phyloP scores from a whole-genome alignment of 2,888 invertebrate genomes.

The Pristionchus exspectatus region DNA sequence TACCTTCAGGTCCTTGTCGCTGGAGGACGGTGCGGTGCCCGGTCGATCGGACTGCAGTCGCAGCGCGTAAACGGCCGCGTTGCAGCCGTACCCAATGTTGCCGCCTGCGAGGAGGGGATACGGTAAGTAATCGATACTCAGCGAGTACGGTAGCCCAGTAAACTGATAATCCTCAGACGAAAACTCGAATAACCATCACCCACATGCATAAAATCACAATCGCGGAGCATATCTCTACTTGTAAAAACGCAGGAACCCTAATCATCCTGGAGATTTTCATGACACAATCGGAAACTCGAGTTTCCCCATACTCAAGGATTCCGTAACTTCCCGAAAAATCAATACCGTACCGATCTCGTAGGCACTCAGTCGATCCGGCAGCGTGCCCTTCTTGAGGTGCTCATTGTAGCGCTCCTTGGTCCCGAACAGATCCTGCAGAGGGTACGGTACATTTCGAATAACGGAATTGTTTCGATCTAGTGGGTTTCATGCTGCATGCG shows the following conservation, averaged over 20 bases:
- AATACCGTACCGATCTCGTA: conserved; percentile 73
- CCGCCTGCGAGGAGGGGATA: conserved; percentile 61
- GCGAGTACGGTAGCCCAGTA: not conserved
- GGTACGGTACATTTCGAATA: not conserved
- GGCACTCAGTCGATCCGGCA: conserved; percentile 68
- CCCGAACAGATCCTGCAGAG: conserved; percentile 64
- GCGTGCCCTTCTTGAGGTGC: conserved; percentile 61
- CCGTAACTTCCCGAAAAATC: not conserved
- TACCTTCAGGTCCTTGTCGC: conserved; percentile 51
- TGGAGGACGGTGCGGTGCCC: not conserved
- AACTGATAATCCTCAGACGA: not conserved
- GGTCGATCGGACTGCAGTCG: conserved; percentile 30
- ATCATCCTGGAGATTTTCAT: too few species aligned
- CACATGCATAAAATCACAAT: too few species aligned
- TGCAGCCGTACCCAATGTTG: conserved; percentile 75
- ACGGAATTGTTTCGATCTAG: not conserved
- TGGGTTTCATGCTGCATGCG: too few species aligned
- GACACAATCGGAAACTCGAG: too few species aligned
- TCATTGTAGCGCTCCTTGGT: conserved; percentile 72
- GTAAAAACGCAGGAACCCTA: too few species aligned
- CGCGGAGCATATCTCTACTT: too few species aligned
- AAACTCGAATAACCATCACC: not conserved
- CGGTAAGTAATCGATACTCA: not conserved
- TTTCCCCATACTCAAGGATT: not conserved
- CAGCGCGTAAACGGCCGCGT: conserved; percentile 76